Conservation (phyloP, 2,888 invertebrate genomes). For the Microctonus hyperodae region DNA sequence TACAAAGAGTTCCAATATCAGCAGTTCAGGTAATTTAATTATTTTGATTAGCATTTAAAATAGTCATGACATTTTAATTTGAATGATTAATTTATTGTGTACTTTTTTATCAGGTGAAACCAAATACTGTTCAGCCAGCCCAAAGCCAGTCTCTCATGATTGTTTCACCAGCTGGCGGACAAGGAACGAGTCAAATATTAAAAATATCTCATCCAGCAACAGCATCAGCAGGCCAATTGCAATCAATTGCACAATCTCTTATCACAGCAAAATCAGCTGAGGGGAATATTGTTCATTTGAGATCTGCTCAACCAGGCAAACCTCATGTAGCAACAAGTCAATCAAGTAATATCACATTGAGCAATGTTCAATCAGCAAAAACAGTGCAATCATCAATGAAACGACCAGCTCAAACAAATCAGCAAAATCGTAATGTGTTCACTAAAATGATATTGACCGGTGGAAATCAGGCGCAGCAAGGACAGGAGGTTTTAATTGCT, state of each 20-base stretch:
- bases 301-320: slow-evolving; percentile 53
- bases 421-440: slow-evolving; percentile 58
- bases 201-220: slow-evolving; percentile 61
- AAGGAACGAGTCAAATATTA: slow-evolving; percentile 60
- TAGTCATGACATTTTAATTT: not conserved
- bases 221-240: slow-evolving; percentile 58
- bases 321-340: slow-evolving; percentile 55
- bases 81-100: slow-evolving; percentile 9
- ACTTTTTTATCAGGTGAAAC: slow-evolving; percentile 48
- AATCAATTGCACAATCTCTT: slow-evolving; percentile 59
- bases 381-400: slow-evolving; percentile 53
- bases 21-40: slow-evolving; percentile 50
- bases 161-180: slow-evolving; percentile 59
- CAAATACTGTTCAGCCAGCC: slow-evolving; percentile 49
- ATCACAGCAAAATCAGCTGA: slow-evolving; percentile 61
- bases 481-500: slow-evolving; percentile 59
- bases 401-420: slow-evolving; percentile 63
- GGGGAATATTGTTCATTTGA: slow-evolving; percentile 60
- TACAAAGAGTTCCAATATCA: slow-evolving; percentile 57
- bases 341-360: slow-evolving; percentile 53
- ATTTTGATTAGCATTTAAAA: not conserved
- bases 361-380: slow-evolving; percentile 56
- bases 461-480: slow-evolving; percentile 56
- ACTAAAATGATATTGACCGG: slow-evolving; percentile 62
- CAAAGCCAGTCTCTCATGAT: slow-evolving; percentile 62